A percentile compares a stretch with the other conserved stretches of the same genome.
Evolutionary conservation across 92 coral and sea anemone species (phyloP).

Genomic region (Pocillopora meandrina): DNA sequence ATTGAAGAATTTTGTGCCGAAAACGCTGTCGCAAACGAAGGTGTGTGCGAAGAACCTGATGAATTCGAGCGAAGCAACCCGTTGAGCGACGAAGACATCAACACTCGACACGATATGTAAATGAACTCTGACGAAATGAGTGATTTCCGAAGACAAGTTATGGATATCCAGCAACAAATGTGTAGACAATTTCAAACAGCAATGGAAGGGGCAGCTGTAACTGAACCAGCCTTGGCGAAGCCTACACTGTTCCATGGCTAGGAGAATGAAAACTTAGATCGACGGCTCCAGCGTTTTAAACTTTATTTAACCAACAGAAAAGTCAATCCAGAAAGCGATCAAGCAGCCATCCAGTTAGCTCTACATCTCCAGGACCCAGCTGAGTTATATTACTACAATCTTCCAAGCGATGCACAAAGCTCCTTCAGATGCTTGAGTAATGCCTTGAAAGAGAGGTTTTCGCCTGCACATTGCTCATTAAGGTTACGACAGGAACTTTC

Average conservation of each 20-base stretch:
- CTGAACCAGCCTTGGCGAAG: background rate
- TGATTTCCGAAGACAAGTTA: too few relatives aligned
- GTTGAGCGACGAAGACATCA: too few relatives aligned
- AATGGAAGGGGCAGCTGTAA: too few relatives aligned
- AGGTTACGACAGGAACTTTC: background rate
- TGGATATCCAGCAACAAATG: too few relatives aligned
- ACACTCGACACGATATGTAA: too few relatives aligned
- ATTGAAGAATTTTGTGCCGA: too few relatives aligned
- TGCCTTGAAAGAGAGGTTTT: background rate
- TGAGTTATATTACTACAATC: background rate
- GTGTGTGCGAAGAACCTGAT: too few relatives aligned
- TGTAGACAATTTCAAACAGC: too few relatives aligned
- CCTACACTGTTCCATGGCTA: background rate
- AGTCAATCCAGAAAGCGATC: background rate
- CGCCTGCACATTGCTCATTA: background rate
- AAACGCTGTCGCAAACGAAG: too few relatives aligned
- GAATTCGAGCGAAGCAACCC: too few relatives aligned
- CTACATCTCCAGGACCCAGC: background rate
- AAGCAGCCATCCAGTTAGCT: background rate
- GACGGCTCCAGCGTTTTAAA: background rate
- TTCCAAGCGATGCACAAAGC: background rate
- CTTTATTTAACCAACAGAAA: background rate
- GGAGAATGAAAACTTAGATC: slow-evolving; percentile 2
- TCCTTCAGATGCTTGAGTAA: background rate
- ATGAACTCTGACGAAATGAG: too few relatives aligned